These are phyloP conservation scores for Alouatta palliata DNA, from an alignment of 2,113 vertebrate species.

Conservation along the genomic window DNA sequence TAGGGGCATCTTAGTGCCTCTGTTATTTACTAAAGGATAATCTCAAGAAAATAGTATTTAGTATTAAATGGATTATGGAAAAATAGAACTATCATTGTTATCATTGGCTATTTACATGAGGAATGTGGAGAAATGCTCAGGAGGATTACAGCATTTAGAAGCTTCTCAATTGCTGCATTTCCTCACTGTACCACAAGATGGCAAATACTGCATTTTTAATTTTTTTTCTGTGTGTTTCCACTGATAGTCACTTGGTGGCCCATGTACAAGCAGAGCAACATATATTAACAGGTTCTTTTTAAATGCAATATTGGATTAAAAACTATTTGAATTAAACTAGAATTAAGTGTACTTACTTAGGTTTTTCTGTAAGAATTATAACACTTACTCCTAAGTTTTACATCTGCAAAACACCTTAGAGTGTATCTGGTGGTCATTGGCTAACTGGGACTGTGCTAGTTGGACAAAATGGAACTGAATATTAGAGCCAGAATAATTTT, in stretches of 20 bases:
- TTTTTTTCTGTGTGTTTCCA: neutral
- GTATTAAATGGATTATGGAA: neutral
- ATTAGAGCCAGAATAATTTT: neutral
- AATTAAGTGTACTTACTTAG: neutral
- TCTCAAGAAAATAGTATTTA: neutral
- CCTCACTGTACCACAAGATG: conserved; percentile 53
- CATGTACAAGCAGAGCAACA: neutral
- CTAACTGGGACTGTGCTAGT: neutral
- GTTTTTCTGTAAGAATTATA: neutral
- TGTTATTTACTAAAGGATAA: neutral
- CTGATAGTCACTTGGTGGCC: neutral
- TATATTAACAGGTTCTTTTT: neutral
- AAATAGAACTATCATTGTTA: neutral
- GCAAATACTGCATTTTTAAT: conserved; percentile 20
- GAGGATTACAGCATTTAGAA: neutral
- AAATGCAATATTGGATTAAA: neutral
- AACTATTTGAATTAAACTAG: conserved; percentile 2
- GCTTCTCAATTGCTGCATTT: neutral
- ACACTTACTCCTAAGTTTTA: neutral
- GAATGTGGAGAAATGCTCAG: neutral
- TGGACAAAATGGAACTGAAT: neutral
- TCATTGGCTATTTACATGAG: neutral
- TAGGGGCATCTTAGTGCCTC: neutral
- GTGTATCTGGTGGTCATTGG: neutral
- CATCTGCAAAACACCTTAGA: neutral